phyloP scores from a whole-genome alignment of 2,797 vertebrate genomes.

The Anguilla pacifica region DNA sequence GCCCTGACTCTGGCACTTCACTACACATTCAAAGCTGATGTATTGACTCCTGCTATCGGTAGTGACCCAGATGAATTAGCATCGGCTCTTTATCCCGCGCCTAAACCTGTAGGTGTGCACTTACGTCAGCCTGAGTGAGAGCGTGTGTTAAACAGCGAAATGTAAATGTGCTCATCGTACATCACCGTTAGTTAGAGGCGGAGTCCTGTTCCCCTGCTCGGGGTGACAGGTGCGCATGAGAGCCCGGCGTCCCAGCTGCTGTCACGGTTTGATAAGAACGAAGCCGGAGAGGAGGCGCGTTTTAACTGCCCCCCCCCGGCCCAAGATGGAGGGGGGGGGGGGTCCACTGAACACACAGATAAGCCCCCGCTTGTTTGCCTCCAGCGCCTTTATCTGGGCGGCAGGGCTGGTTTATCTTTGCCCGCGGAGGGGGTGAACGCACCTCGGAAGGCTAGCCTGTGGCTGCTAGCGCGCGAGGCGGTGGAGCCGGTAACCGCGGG shows the following conservation, averaged over 20 bases:
- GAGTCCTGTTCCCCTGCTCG: not conserved
- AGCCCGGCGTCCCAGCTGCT: not conserved
- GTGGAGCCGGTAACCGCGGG: not conserved
- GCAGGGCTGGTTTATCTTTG: not conserved
- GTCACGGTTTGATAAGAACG: not conserved
- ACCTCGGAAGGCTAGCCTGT: not conserved
- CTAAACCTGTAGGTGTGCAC: not conserved
- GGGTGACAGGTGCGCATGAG: not conserved
- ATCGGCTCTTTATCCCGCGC: not conserved
- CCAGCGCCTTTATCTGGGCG: constrained; percentile 5
- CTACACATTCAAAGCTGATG: no score
- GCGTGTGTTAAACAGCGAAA: not conserved
- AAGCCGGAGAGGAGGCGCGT: not conserved
- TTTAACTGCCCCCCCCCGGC: not conserved
- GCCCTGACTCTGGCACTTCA: no score
- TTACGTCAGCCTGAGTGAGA: not conserved
- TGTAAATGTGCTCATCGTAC: not conserved
- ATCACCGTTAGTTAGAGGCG: not conserved
- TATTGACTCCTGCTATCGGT: not conserved
- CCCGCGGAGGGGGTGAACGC: not conserved
- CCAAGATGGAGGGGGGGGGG: not conserved
- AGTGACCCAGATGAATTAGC: not conserved
- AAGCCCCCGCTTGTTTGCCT: constrained; percentile 14
- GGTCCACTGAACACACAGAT: constrained; percentile 25
- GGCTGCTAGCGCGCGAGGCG: not conserved